phyloP scores from a whole-genome alignment of 2,113 vertebrate genomes.

The Axis porcinus region DNA sequence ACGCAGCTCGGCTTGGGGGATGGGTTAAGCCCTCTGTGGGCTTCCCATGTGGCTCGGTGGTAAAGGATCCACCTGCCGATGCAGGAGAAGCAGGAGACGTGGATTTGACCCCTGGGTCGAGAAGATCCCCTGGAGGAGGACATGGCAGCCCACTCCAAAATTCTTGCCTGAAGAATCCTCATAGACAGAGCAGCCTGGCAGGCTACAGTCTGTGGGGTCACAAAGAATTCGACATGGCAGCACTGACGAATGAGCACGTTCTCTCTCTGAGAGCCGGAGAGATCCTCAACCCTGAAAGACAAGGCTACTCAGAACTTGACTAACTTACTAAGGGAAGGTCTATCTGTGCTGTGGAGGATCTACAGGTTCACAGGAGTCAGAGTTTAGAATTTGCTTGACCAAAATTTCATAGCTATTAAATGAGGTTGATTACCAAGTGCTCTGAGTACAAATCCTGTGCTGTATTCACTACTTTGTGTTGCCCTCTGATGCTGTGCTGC shows the following conservation, averaged over 20 bases:
- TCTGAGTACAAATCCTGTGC: neutral
- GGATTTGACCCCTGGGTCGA: neutral
- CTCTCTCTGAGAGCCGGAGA: neutral
- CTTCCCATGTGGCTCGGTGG: neutral
- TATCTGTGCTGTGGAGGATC: fast-evolving
- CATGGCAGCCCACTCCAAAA: neutral
- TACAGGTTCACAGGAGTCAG: neutral
- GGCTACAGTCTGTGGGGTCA: neutral
- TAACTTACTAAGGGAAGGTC: neutral
- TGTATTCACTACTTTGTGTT: neutral
- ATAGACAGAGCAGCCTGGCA: neutral
- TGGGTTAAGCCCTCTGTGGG: neutral
- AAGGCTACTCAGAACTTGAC: too few relatives aligned
- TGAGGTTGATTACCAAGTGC: neutral
- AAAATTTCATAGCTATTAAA: neutral
- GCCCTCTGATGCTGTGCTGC: neutral
- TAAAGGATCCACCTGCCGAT: neutral
- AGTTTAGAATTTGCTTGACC: neutral
- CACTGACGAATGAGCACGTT: neutral
- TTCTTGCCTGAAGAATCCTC: neutral
- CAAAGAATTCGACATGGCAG: neutral
- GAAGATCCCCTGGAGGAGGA: neutral
- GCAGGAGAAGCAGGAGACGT: neutral
- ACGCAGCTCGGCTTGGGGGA: neutral
- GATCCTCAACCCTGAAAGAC: too few relatives aligned